Percentiles rank a stretch among this genome's conserved stretches.
These are phyloP conservation scores for Trichechus manatus DNA, from an alignment of 2,113 vertebrate genomes.

Conservation along the genomic window DNA sequence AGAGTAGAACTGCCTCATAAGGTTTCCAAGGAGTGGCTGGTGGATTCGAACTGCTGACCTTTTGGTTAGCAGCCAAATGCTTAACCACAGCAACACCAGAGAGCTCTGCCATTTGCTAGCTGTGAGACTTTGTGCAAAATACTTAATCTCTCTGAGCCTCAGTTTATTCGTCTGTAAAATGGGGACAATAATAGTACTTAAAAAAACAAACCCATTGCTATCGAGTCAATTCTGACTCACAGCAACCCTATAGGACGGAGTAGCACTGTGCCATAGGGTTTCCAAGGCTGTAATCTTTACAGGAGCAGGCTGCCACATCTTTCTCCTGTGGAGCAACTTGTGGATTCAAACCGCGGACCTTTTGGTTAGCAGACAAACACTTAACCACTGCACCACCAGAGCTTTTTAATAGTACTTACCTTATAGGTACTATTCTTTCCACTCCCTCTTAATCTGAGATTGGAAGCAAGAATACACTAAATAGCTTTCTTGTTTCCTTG, in stretches of 20 bases:
- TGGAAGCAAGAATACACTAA: conserved; percentile 22
- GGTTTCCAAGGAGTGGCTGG: no score
- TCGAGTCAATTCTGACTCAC: background rate
- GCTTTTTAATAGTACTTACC: background rate
- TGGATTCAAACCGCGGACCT: background rate
- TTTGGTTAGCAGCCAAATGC: no score
- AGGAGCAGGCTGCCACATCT: background rate
- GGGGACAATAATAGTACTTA: background rate
- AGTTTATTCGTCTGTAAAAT: background rate
- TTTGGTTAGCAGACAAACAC: background rate
- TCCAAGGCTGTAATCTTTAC: background rate
- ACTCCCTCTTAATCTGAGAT: conserved; percentile 8
- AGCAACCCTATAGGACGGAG: background rate
- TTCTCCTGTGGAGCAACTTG: background rate
- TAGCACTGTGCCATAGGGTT: background rate
- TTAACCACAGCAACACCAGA: no score
- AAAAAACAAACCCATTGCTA: background rate
- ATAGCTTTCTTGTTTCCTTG: background rate
- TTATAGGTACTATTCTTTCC: background rate
- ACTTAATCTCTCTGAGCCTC: background rate
- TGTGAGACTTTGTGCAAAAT: background rate
- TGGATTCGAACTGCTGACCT: no score
- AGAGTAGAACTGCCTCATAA: no score
- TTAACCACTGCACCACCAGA: background rate
- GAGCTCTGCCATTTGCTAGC: background rate